Conservation (phyloP, 2,888 invertebrate genomes). For the Axea sp. region DNA sequence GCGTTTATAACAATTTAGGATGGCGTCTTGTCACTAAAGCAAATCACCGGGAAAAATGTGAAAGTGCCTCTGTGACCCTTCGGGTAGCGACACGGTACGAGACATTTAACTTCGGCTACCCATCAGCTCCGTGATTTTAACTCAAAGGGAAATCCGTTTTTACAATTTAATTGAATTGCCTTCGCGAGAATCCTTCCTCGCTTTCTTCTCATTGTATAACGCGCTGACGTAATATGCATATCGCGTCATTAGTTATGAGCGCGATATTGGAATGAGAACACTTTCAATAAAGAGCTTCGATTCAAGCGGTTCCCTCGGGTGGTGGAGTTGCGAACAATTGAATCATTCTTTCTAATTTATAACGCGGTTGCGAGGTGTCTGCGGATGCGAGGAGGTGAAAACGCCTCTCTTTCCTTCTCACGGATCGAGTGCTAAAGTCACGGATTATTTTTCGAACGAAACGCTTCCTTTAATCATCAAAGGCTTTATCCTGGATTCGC, state of each 20-base stretch:
- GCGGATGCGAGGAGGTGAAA: constrained; percentile 10
- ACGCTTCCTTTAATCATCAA: too few relatives aligned
- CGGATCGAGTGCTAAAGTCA: constrained; percentile 16
- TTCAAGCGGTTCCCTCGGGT: constrained; percentile 12
- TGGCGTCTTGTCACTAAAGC: constrained; percentile 38
- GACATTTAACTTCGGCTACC: constrained; percentile 42
- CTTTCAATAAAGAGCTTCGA: constrained; percentile 6
- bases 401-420: constrained; percentile 20
- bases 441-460: constrained; percentile 10
- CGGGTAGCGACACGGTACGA: constrained; percentile 24
- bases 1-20: constrained; percentile 6
- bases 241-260: constrained; percentile 23
- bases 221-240: constrained; percentile 15
- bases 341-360: constrained; percentile 34
- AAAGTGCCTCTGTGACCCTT: constrained; percentile 53
- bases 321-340: constrained; percentile 24
- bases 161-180: constrained; percentile 21
- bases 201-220: constrained; percentile 14
- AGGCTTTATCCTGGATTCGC: too few relatives aligned
- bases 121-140: constrained; percentile 12
- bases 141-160: constrained; percentile 20
- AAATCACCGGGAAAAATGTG: constrained; percentile 48
- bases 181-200: constrained; percentile 1
- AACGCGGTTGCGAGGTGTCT: background rate
- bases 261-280: constrained; percentile 24